phyloP scores from a whole-genome alignment of 2,113 vertebrate species.

The Sander vitreus region DNA sequence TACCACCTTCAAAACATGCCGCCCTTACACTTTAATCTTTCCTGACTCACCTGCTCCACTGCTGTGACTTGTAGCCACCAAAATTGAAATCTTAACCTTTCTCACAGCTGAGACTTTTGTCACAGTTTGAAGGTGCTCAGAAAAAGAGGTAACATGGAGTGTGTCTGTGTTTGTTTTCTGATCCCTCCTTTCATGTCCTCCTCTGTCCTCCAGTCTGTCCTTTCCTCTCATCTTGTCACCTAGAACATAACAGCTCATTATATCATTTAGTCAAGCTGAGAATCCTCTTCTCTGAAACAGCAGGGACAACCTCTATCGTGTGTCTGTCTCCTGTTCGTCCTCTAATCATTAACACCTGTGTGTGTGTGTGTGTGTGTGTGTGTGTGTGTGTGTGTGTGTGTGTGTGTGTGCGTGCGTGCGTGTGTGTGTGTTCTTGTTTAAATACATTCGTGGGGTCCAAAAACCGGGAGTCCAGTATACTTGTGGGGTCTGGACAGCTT shows the following conservation, averaged over 20 bases:
- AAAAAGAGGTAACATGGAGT: constrained; percentile 29
- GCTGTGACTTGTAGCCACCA: constrained; percentile 56
- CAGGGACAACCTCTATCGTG: constrained; percentile 71
- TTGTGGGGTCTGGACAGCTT: too few species aligned
- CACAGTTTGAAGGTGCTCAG: constrained; percentile 63
- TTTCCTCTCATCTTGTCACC: constrained; percentile 74
- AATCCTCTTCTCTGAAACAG: constrained; percentile 72
- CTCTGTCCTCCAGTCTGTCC: constrained; percentile 63
- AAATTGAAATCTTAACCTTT: constrained; percentile 83
- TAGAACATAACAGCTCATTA: constrained; percentile 78
- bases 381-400: constrained; percentile 16
- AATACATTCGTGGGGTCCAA: too few species aligned
- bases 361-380: constrained; percentile 28
- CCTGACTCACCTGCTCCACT: constrained; percentile 38
- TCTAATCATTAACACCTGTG: constrained; percentile 74
- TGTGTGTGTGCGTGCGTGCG: constrained; percentile 1
- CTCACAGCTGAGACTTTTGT: constrained; percentile 81
- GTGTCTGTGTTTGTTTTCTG: constrained; percentile 53
- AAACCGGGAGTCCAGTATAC: too few species aligned
- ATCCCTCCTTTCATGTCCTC: constrained; percentile 49
- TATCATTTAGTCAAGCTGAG: constrained; percentile 79
- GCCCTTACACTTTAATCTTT: constrained; percentile 53
- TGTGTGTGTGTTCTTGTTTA: too few species aligned
- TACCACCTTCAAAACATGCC: constrained; percentile 25
- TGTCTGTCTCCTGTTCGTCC: constrained; percentile 72